Percentiles rank a stretch among this genome's conserved stretches.
These are phyloP conservation scores for Sycophaga agraensis DNA, from an alignment of 1,140 invertebrate genomes.

Conservation along the genomic window DNA sequence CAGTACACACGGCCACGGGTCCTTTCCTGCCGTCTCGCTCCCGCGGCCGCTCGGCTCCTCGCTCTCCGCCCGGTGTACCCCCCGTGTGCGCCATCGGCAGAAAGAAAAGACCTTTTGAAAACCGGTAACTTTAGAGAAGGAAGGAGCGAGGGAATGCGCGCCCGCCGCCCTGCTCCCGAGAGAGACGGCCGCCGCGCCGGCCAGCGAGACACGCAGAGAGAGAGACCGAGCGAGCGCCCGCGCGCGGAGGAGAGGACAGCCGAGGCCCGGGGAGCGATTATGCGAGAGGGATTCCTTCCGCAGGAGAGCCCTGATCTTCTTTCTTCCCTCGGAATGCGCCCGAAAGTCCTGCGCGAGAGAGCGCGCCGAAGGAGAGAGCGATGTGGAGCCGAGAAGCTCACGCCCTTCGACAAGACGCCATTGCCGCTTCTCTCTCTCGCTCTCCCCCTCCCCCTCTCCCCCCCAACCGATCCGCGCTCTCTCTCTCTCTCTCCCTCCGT, in stretches of 20 bases:
- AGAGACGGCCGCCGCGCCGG: neutral
- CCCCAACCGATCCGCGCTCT: constrained; percentile 1
- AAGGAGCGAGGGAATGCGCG: constrained; percentile 16
- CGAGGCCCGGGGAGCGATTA: neutral
- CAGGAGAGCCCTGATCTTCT: constrained; percentile 20
- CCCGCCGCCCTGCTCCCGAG: neutral
- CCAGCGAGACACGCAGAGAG: neutral
- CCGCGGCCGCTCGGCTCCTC: neutral
- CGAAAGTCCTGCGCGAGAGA: constrained; percentile 21
- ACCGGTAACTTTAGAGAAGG: constrained; percentile 31
- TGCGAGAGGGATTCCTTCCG: constrained; percentile 16
- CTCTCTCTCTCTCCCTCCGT: constrained; percentile 14
- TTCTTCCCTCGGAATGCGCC: constrained; percentile 24
- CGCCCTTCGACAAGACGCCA: constrained; percentile 27
- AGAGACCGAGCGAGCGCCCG: neutral
- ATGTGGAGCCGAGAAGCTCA: constrained; percentile 8
- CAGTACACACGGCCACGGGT: too few relatives aligned
- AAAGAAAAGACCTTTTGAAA: constrained; percentile 29
- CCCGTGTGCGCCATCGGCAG: constrained; percentile 6
- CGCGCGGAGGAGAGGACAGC: neutral
- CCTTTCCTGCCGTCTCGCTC: constrained; percentile 3
- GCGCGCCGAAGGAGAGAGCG: neutral
- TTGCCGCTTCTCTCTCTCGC: constrained; percentile 18
- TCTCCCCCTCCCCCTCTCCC: constrained; percentile 11
- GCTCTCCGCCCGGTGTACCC: neutral